A percentile compares a stretch with the other conserved stretches of the same genome.
phyloP scores from a whole-genome alignment of 2,888 invertebrate genomes.

The Spisula solida region DNA sequence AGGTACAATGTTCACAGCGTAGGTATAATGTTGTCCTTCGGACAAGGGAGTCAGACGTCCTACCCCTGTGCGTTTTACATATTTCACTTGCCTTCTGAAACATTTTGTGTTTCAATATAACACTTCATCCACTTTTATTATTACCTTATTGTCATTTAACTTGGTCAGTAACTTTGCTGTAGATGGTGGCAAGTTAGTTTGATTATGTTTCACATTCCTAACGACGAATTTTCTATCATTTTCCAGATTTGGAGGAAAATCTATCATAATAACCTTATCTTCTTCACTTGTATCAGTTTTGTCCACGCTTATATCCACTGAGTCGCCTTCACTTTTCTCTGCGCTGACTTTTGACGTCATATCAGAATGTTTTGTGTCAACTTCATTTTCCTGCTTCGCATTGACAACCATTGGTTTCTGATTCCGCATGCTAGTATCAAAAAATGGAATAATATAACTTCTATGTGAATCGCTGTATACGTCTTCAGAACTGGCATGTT shows the following conservation, averaged over 20 bases:
- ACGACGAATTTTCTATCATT: slow-evolving; percentile 24
- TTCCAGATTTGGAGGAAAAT: slow-evolving; percentile 61
- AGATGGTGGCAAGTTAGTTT: background rate
- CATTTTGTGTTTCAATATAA: background rate
- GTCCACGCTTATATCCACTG: background rate
- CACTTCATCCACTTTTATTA: slow-evolving; percentile 4
- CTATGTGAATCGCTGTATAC: background rate
- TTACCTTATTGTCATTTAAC: background rate
- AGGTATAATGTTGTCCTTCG: no score
- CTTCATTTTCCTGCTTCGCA: background rate
- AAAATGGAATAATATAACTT: background rate
- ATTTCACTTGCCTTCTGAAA: background rate
- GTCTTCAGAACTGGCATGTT: background rate
- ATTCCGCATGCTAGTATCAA: background rate
- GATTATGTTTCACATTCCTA: background rate
- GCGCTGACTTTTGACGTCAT: background rate
- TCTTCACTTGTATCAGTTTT: slow-evolving; percentile 39
- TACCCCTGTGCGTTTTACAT: no score
- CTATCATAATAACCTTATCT: slow-evolving; percentile 61
- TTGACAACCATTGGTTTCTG: background rate
- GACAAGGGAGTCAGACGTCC: no score
- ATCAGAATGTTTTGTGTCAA: background rate
- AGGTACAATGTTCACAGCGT: no score
- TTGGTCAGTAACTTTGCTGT: background rate
- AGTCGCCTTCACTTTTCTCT: background rate